These are phyloP conservation scores for Phania funesta DNA, from an alignment of 2,888 invertebrate species.

Conservation along the genomic window DNA sequence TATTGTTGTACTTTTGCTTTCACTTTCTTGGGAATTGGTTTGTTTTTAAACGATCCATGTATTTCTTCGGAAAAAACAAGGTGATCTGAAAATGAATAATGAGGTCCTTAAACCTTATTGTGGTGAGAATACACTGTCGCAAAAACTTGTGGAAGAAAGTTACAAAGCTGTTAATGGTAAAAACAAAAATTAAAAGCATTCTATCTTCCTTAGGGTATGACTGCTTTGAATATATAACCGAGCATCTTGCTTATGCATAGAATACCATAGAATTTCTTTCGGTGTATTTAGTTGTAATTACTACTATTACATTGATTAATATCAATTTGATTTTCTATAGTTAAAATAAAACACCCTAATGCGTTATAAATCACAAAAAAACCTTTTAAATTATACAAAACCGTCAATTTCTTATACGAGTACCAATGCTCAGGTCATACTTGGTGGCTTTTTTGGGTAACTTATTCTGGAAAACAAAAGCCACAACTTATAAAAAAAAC, in stretches of 20 bases:
- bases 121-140: conserved; percentile 16
- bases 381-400: conserved; percentile 34
- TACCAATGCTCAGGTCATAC: conserved; percentile 31
- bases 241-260: too few relatives aligned
- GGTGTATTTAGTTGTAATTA: conserved; percentile 22
- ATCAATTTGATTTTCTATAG: conserved; percentile 59
- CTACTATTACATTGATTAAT: conserved; percentile 59
- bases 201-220: too few relatives aligned
- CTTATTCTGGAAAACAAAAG: conserved; percentile 1
- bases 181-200: too few relatives aligned
- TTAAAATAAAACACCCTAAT: conserved; percentile 43
- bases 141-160: too few relatives aligned
- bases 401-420: conserved; percentile 32
- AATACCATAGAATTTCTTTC: conserved; percentile 31
- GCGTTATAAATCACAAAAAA: conserved; percentile 52
- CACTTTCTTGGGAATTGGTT: conserved; percentile 58
- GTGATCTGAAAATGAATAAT: conserved; percentile 38
- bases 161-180: not conserved
- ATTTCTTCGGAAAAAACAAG: not conserved
- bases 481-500: conserved; percentile 36
- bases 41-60: not conserved
- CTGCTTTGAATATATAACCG: too few relatives aligned
- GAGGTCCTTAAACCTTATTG: conserved; percentile 57
- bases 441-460: not conserved
- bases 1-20: conserved; percentile 46